Conservation (phyloP, 2,113 vertebrate genomes). For the Macrotus californicus region DNA sequence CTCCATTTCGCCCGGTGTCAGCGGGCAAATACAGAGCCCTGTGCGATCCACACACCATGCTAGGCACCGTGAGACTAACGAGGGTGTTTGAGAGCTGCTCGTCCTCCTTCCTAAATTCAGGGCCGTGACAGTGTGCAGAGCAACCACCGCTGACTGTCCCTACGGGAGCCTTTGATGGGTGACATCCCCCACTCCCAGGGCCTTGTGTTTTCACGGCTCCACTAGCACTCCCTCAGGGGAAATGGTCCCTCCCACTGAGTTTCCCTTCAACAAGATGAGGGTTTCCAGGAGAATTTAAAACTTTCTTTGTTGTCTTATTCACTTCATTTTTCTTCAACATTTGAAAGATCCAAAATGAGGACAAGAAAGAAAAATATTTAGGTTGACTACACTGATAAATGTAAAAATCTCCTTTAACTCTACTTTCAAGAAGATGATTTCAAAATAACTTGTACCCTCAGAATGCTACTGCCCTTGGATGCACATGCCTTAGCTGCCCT, state of each 20-base stretch:
- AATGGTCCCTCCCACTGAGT: background rate
- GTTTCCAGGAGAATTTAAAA: background rate
- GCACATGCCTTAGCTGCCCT: background rate
- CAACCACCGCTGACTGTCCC: background rate
- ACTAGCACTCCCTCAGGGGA: background rate
- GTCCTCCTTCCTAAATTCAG: background rate
- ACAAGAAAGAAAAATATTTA: background rate
- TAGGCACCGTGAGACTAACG: background rate
- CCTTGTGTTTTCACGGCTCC: background rate
- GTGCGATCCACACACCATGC: background rate
- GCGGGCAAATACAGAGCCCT: background rate
- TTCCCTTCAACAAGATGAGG: background rate
- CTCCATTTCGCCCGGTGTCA: background rate
- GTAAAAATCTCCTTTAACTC: background rate
- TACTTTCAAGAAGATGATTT: conserved; percentile 12
- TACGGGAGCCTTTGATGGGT: background rate
- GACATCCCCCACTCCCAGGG: background rate
- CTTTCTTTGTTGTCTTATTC: background rate
- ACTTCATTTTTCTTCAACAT: background rate
- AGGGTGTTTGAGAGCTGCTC: background rate
- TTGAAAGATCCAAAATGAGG: background rate
- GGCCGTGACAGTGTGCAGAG: background rate
- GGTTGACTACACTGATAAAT: background rate
- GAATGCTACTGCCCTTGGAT: background rate
- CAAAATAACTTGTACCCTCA: background rate